A percentile compares a stretch with the other conserved stretches of the same genome.
Conservation (phyloP, 2,888 invertebrate species). For the Cactoblastis cactorum region DNA sequence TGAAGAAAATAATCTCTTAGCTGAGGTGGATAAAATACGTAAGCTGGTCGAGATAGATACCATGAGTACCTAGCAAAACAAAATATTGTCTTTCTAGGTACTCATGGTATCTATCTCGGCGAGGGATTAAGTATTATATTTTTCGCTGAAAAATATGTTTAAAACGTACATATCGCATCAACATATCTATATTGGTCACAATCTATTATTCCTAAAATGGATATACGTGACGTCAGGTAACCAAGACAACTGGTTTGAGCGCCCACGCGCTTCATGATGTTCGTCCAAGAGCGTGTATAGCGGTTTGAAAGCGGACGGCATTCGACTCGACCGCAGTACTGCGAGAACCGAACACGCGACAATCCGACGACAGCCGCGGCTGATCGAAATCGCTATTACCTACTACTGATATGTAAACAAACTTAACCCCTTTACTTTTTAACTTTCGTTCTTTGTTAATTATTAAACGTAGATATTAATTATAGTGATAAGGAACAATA, state of each 20-base stretch:
- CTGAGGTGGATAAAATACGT: no score
- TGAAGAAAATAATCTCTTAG: no score
- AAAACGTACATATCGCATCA: no score
- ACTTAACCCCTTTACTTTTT: conserved; percentile 1
- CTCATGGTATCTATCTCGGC: no score
- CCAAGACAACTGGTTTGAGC: conserved; percentile 71
- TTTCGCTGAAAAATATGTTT: no score
- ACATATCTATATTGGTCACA: no score
- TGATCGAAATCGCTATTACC: conserved; percentile 58
- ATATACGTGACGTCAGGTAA: conserved; percentile 41
- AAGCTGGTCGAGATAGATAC: no score
- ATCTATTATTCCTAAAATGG: conserved; percentile 16
- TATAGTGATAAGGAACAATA: neutral
- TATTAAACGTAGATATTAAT: neutral
- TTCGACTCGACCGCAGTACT: conserved; percentile 78
- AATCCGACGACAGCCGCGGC: conserved; percentile 67
- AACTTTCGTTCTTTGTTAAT: neutral
- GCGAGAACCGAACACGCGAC: conserved; percentile 60
- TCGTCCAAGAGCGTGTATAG: conserved; percentile 17
- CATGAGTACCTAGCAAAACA: no score
- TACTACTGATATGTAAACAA: conserved; percentile 30
- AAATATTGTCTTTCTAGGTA: no score
- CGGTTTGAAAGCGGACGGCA: conserved; percentile 25
- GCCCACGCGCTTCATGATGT: conserved; percentile 41
- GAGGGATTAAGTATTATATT: no score